Evolutionary conservation across 1,140 invertebrate genomes (phyloP).

Genomic region (Chelonus insularis): DNA sequence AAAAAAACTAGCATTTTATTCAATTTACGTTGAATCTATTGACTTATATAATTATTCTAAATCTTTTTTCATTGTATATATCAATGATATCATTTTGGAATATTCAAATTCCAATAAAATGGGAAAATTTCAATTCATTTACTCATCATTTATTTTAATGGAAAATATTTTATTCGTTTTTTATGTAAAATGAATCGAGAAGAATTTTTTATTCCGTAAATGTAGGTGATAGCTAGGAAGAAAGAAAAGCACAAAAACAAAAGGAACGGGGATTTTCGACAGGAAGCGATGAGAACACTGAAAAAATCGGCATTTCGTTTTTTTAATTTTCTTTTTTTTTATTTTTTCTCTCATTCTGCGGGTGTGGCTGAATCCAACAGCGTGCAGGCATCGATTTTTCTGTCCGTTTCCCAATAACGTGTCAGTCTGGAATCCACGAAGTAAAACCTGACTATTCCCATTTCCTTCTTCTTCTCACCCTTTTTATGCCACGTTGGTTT

Average conservation of each 20-base stretch:
- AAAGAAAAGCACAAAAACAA: slow-evolving; percentile 1
- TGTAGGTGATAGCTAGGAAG: not conserved
- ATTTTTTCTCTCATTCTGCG: slow-evolving; percentile 13
- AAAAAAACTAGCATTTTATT: too few species aligned
- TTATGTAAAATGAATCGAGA: too few species aligned
- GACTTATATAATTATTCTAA: too few species aligned
- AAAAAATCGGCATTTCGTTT: slow-evolving; percentile 12
- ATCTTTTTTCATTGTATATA: too few species aligned
- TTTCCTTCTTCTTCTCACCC: not conserved
- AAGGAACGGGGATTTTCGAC: not conserved
- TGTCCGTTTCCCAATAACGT: slow-evolving; percentile 52
- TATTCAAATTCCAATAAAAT: too few species aligned
- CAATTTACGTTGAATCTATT: too few species aligned
- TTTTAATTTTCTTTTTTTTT: slow-evolving; percentile 7
- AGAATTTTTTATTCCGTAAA: not conserved
- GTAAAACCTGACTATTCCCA: slow-evolving; percentile 35
- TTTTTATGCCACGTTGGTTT: not conserved
- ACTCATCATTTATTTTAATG: too few species aligned
- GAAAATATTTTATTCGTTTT: too few species aligned
- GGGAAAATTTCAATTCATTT: too few species aligned
- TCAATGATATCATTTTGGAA: too few species aligned
- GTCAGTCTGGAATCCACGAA: slow-evolving; percentile 47
- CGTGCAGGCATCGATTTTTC: slow-evolving; percentile 51
- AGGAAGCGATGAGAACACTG: not conserved
- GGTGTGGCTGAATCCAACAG: slow-evolving; percentile 22